phyloP scores from a whole-genome alignment of 2,888 invertebrate species.

The Lysandra coridon region DNA sequence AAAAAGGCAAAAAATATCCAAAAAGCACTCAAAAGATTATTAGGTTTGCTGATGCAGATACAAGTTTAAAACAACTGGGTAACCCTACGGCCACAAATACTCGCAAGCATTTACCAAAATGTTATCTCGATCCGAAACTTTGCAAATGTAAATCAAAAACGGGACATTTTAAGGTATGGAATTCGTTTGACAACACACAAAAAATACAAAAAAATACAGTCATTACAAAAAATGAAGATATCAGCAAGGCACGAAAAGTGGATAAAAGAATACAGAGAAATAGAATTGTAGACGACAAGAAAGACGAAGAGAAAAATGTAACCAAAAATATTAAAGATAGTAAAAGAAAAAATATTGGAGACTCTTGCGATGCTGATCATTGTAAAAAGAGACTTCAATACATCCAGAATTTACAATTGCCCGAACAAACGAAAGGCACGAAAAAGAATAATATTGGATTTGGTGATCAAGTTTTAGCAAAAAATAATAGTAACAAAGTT shows the following conservation, averaged over 20 bases:
- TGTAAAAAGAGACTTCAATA: neutral
- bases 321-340: neutral
- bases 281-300: neutral
- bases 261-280: neutral
- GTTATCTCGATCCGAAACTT: constrained; percentile 19
- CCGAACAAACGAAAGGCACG: neutral
- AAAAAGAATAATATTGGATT: constrained; percentile 6
- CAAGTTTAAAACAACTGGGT: constrained; percentile 9
- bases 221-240: neutral
- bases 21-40: constrained; percentile 25
- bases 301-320: neutral
- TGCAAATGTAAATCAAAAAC: constrained; percentile 16
- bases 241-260: neutral
- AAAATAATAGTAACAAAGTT: neutral
- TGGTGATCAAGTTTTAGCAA: constrained; percentile 8
- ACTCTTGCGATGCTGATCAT: neutral
- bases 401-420: neutral
- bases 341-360: constrained; percentile 3
- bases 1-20: constrained; percentile 3
- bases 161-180: constrained; percentile 20
- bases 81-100: constrained; percentile 6
- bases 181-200: neutral
- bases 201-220: neutral
- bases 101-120: constrained; percentile 18
- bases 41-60: neutral